Percentiles rank a stretch among this genome's conserved stretches.
These are phyloP conservation scores for Merops nubicus DNA, from an alignment of 2,113 vertebrate species.

Conservation along the genomic window DNA sequence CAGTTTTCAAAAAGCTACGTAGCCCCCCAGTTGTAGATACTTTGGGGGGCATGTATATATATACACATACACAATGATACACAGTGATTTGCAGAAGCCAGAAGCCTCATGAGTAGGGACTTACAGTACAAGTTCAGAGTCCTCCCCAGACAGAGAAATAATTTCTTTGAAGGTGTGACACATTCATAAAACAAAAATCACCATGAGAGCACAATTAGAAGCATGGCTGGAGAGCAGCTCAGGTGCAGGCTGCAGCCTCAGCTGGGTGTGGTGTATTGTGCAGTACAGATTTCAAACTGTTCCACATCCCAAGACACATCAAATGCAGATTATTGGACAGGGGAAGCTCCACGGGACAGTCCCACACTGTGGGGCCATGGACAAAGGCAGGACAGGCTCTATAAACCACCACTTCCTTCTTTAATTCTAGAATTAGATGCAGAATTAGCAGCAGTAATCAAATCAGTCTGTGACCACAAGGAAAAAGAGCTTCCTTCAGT, in stretches of 20 bases:
- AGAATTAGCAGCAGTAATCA: not conserved
- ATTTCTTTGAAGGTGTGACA: not conserved
- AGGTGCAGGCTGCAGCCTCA: not conserved
- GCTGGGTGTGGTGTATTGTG: not conserved
- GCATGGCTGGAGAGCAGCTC: not conserved
- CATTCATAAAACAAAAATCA: not conserved
- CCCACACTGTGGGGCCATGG: not conserved
- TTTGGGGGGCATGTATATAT: rapidly evolving
- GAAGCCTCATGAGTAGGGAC: not conserved
- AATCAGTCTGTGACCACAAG: not conserved
- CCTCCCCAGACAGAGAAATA: not conserved
- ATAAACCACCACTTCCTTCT: not conserved
- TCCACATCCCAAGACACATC: not conserved
- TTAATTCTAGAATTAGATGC: not conserved
- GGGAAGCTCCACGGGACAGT: not conserved
- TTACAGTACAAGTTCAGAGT: not conserved
- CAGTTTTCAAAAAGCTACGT: not conserved
- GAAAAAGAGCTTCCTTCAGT: not conserved
- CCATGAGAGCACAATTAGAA: rapidly evolving
- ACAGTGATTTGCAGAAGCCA: not conserved
- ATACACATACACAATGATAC: not conserved
- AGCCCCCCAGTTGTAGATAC: not conserved
- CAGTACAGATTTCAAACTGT: not conserved
- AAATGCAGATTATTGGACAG: rapidly evolving
- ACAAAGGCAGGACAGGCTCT: not conserved